Conservation (phyloP, 1,140 invertebrate genomes). For the Brachionus angularis region DNA sequence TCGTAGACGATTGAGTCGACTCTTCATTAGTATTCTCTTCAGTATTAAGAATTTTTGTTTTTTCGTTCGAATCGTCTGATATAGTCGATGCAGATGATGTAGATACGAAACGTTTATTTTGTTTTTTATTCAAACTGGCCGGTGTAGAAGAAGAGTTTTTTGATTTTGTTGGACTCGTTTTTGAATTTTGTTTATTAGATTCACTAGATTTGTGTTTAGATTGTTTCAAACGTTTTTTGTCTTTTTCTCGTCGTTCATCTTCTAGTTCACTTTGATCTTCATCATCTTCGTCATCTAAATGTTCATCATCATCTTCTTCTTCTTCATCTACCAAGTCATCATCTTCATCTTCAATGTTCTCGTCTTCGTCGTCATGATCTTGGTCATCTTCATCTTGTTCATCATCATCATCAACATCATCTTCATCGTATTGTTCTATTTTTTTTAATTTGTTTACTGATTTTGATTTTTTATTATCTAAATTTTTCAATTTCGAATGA, state of each 20-base stretch:
- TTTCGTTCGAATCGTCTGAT: constrained; percentile 28
- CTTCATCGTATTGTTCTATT: too few relatives aligned
- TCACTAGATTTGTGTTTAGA: too few relatives aligned
- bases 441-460: too few relatives aligned
- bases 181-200: too few relatives aligned
- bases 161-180: too few relatives aligned
- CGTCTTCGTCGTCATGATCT: neutral
- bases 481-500: too few relatives aligned
- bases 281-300: neutral
- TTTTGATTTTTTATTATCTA: too few relatives aligned
- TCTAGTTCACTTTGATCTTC: neutral
- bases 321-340: neutral
- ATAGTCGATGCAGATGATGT: constrained; percentile 2
- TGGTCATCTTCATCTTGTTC: neutral
- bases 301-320: neutral
- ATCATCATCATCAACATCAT: neutral
- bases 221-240: constrained; percentile 8
- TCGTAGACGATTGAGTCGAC: neutral
- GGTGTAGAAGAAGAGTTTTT: too few relatives aligned
- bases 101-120: too few relatives aligned
- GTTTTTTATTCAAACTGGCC: too few relatives aligned
- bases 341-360: neutral
- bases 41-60: constrained; percentile 14
- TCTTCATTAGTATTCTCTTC: constrained; percentile 30
- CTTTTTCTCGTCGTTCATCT: constrained; percentile 3